Evolutionary conservation across 2,797 vertebrate genomes (phyloP).

Genomic region (Cirrhinus molitorella): DNA sequence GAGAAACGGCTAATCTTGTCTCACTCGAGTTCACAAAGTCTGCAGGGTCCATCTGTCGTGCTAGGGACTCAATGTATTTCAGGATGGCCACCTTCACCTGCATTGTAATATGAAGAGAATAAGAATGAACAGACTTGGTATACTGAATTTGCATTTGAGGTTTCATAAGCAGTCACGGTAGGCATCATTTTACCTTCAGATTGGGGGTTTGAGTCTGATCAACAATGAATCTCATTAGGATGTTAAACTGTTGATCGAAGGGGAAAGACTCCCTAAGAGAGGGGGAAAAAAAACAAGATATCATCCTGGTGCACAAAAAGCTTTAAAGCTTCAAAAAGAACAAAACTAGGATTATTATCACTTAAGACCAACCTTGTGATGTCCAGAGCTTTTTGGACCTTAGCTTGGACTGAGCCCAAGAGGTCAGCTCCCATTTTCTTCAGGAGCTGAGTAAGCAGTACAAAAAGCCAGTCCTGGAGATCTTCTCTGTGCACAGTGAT

Average conservation of each 20-base stretch:
- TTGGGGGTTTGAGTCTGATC: slow-evolving; percentile 93
- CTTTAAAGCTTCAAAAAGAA: not conserved
- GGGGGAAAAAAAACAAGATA: not conserved
- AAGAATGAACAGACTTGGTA: not conserved
- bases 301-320: not conserved
- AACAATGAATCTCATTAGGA: slow-evolving; percentile 93
- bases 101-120: not conserved
- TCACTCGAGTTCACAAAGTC: slow-evolving; percentile 92
- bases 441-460: slow-evolving; percentile 88
- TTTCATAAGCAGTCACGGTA: not conserved
- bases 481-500: slow-evolving; percentile 92
- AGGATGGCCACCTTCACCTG: slow-evolving; percentile 93
- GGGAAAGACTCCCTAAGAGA: slow-evolving; percentile 87
- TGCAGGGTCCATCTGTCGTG: slow-evolving; percentile 89
- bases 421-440: slow-evolving; percentile 94
- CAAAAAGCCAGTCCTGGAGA: slow-evolving; percentile 91
- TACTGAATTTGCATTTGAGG: not conserved
- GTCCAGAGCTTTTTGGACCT: slow-evolving; percentile 91
- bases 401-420: slow-evolving; percentile 90
- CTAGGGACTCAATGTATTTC: slow-evolving; percentile 90
- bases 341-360: not conserved
- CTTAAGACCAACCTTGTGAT: slow-evolving; percentile 82
- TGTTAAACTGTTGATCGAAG: slow-evolving; percentile 93
- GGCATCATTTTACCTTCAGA: slow-evolving; percentile 80
- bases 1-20: slow-evolving; percentile 89